Evolutionary conservation across 2,113 vertebrate genomes (phyloP), one percentile per base, ranked within the genome.

Genomic region (Chaetops frenatus): DNA sequence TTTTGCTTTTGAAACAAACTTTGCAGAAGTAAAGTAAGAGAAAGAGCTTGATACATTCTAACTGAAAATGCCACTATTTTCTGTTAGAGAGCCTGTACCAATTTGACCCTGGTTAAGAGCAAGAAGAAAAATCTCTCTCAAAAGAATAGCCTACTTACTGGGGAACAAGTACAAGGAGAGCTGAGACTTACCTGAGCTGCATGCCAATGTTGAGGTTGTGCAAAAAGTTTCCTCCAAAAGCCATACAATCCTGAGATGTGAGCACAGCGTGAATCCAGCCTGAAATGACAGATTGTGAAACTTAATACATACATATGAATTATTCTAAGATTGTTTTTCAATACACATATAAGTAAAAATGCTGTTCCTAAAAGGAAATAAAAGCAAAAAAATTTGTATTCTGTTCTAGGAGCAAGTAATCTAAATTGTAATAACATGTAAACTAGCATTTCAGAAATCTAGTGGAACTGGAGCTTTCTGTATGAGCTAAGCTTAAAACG

Each of bases 231-330:
- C 99, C 99, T 96, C 99, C 99, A 77, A 99, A 99, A 82, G 99
- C 99, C 99, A 99, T 99, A 98, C 99, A 99, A 98, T 99, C 99
- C 98, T 99, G 99, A 99, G 99, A 99, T 67, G 99, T 99, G 97
- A 99, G 99, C 96, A 99, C 99, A 90, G 98, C 99, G 15, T 99
- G 99, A 97, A 99, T 99, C 99, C 99, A 99, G 96, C 99, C 99
- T 99, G 98, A 81, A 98, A 97, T 6, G 12, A 95, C n/a, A 96
- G 50, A 88, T 76, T 35, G 11, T 38, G 15, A 89, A 81, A 70
- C 44, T 90, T 76, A 92, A 35, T 67, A 67, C 3, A 10, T 21
- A 51, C 4, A 1, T 28, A 31, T 12, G 22, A 54, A 73, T 53
- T 69, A 77, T 31, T 83, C 33, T 65, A 69, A 44, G 22, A 45